phyloP scores from a whole-genome alignment of 2,797 vertebrate species.

The Meda fulgida region DNA sequence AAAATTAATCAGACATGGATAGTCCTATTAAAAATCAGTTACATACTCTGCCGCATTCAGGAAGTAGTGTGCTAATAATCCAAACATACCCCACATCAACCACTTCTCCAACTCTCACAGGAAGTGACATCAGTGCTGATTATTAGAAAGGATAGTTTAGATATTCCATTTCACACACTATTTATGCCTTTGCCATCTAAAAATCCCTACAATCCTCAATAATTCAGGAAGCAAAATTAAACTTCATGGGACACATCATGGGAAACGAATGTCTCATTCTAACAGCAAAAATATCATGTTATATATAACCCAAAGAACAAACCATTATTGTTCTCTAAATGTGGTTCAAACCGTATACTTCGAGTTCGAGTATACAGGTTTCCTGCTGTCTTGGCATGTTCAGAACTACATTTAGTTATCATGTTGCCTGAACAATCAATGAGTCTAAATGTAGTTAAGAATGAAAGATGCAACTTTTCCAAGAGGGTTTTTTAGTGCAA shows the following conservation, averaged over 20 bases:
- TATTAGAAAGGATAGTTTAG: slow-evolving; percentile 60
- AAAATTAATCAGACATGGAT: neutral
- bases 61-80: neutral
- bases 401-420: neutral
- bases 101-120: slow-evolving; percentile 54
- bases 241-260: slow-evolving; percentile 24
- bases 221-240: slow-evolving; percentile 47
- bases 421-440: neutral
- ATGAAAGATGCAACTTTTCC: neutral
- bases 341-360: neutral
- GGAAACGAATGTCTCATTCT: slow-evolving; percentile 38
- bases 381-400: neutral
- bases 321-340: neutral
- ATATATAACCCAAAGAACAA: neutral
- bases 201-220: slow-evolving; percentile 60
- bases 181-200: slow-evolving; percentile 64
- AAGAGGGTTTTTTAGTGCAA: neutral
- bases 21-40: neutral
- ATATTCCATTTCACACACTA: slow-evolving; percentile 62
- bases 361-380: neutral
- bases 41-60: neutral
- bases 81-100: slow-evolving; percentile 51
- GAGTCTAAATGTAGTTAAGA: neutral
- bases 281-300: neutral
- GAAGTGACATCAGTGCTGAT: slow-evolving; percentile 59